These are phyloP conservation scores for Gallirallus australis DNA, from an alignment of 2,797 vertebrate species.

Conservation along the genomic window DNA sequence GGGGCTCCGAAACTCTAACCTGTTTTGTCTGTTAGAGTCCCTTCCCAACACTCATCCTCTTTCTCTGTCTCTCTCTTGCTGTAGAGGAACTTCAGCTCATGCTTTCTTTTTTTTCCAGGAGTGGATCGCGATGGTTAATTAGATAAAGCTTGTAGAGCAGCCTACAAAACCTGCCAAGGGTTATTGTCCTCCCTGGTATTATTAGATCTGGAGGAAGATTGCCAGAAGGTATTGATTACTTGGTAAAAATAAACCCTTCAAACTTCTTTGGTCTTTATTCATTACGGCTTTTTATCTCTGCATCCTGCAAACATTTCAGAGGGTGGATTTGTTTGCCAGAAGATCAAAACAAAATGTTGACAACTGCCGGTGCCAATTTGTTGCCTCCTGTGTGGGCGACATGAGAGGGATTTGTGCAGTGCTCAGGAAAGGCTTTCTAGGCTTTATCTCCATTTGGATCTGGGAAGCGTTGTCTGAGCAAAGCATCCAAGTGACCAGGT, in stretches of 20 bases:
- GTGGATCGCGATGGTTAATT: not conserved
- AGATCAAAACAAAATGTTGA: slow-evolving; percentile 60
- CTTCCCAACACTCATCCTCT: not conserved
- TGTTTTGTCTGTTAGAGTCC: not conserved
- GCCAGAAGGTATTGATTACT: slow-evolving; percentile 53
- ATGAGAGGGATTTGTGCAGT: not conserved
- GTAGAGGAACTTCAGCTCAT: not conserved
- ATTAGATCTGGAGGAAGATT: slow-evolving; percentile 16
- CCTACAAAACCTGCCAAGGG: not conserved
- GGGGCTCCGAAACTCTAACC: not conserved
- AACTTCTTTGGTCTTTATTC: slow-evolving; percentile 2
- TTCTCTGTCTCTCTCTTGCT: not conserved
- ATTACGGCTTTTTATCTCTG: slow-evolving; percentile 3
- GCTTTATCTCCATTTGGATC: slow-evolving; percentile 2
- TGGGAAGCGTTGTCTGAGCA: not conserved
- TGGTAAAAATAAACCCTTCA: slow-evolving; percentile 57
- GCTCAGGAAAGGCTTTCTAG: not conserved
- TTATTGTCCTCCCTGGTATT: not conserved
- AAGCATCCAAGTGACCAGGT: not conserved
- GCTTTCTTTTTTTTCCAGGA: not conserved
- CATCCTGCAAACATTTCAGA: slow-evolving; percentile 40
- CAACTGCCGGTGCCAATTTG: slow-evolving; percentile 28
- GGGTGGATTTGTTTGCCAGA: slow-evolving; percentile 62
- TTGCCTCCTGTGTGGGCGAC: not conserved
- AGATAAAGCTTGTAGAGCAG: not conserved